phyloP scores from a whole-genome alignment of 2,888 invertebrate genomes.

The Phyllotreta striolata region DNA sequence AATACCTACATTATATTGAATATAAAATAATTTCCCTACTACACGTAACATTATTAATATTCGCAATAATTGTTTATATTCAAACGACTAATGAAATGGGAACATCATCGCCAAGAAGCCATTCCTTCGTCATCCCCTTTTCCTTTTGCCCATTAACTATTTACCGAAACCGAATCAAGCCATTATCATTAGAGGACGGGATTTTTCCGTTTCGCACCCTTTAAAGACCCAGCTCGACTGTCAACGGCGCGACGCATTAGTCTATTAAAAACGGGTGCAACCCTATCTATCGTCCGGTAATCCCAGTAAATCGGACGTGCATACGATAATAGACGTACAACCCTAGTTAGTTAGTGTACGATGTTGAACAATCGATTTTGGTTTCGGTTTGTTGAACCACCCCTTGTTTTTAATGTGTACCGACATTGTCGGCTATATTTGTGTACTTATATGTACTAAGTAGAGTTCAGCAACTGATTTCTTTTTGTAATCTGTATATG shows the following conservation, averaged over 20 bases:
- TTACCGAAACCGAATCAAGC: conserved; percentile 1
- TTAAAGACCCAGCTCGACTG: conserved; percentile 49
- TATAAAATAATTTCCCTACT: too few species aligned
- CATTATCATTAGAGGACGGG: conserved; percentile 9
- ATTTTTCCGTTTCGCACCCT: conserved; percentile 48
- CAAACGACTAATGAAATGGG: too few species aligned
- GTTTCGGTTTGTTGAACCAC: conserved; percentile 21
- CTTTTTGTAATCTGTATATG: too few species aligned
- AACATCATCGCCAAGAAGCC: neutral
- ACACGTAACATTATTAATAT: too few species aligned
- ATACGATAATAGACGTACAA: conserved; percentile 55
- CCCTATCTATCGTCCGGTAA: conserved; percentile 59
- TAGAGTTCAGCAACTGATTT: too few species aligned
- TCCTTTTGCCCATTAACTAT: conserved; percentile 5
- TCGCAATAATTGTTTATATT: too few species aligned
- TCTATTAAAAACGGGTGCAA: conserved; percentile 55
- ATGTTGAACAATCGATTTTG: conserved; percentile 29
- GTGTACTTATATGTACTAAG: too few species aligned
- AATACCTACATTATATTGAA: too few species aligned
- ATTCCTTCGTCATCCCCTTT: neutral
- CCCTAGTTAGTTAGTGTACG: conserved; percentile 32
- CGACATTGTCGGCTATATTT: neutral
- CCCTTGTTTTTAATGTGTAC: conserved; percentile 28
- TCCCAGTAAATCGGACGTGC: conserved; percentile 57
- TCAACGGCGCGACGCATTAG: conserved; percentile 53